These are phyloP conservation scores for Cydia fagiglandana DNA, from an alignment of 1,140 invertebrate species.

Conservation along the genomic window DNA sequence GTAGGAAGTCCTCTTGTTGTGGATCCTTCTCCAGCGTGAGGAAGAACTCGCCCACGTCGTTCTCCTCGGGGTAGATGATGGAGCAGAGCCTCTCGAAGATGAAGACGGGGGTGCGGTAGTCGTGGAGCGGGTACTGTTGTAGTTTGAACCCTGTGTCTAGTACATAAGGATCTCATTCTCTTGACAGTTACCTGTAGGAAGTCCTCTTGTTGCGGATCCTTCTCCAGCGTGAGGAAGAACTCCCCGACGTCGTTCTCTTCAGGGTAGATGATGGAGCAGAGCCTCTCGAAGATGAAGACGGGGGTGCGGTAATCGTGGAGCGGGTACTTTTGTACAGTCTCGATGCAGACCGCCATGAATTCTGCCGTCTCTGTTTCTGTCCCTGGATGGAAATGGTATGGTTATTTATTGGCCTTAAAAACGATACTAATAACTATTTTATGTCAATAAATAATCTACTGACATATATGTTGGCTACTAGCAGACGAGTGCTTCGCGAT, in stretches of 20 bases:
- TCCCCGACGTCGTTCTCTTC: conserved; percentile 98
- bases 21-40: conserved; percentile 98
- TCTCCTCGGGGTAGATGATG: conserved; percentile 98
- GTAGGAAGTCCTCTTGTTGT: conserved; percentile 98
- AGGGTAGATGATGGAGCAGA: conserved; percentile 98
- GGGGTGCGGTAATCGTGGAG: conserved; percentile 96
- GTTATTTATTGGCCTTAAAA: too few species aligned
- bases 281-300: conserved; percentile 97
- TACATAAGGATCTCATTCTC: too few species aligned
- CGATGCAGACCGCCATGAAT: conserved; percentile 98
- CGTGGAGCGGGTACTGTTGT: conserved; percentile 94
- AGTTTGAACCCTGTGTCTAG: conserved; percentile 58
- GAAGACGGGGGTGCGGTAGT: conserved; percentile 97
- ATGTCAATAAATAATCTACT: too few species aligned
- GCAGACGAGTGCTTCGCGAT: too few species aligned
- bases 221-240: conserved; percentile 97
- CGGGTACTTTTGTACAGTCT: conserved; percentile 96
- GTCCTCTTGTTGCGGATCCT: conserved; percentile 99
- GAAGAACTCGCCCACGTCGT: conserved; percentile 97
- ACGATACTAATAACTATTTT: too few species aligned
- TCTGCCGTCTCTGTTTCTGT: conserved; percentile 97
- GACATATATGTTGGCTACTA: too few species aligned
- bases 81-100: conserved; percentile 98
- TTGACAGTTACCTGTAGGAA: conserved; percentile 87
- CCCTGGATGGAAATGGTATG: too few species aligned